These are phyloP conservation scores for Plecturocebus donacophilus DNA, from an alignment of 2,113 vertebrate genomes.

Conservation along the genomic window DNA sequence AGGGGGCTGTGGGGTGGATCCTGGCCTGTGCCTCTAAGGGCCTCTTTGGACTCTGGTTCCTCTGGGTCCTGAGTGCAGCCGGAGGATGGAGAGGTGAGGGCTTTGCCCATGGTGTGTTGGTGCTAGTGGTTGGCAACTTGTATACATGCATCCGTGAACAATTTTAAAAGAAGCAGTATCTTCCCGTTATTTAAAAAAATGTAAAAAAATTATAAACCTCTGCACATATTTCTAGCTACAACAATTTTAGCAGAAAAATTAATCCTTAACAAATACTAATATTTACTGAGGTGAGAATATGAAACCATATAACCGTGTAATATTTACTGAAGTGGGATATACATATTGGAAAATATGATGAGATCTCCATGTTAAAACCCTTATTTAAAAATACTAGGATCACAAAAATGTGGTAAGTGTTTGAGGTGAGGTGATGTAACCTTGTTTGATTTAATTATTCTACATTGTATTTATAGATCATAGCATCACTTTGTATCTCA, in stretches of 20 bases:
- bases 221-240: background rate
- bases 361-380: background rate
- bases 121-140: background rate
- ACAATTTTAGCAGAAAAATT: background rate
- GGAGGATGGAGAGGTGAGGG: rapidly evolving
- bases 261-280: background rate
- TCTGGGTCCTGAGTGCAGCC: background rate
- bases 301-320: background rate
- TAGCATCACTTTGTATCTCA: background rate
- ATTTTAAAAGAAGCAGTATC: background rate
- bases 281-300: background rate
- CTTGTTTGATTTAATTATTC: background rate
- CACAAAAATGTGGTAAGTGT: background rate
- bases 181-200: background rate
- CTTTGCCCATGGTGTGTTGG: rapidly evolving
- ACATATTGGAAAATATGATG: no score
- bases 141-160: rapidly evolving
- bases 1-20: no score
- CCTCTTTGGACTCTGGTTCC: background rate
- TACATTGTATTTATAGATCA: background rate
- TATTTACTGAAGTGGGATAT: no score
- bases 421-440: background rate
- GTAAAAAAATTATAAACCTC: background rate
- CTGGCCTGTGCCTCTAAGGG: background rate
- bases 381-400: background rate